A percentile compares a stretch with the other conserved stretches of the same genome.
phyloP scores from a whole-genome alignment of 2,888 invertebrate genomes.

The Schizotus pectinicornis region DNA sequence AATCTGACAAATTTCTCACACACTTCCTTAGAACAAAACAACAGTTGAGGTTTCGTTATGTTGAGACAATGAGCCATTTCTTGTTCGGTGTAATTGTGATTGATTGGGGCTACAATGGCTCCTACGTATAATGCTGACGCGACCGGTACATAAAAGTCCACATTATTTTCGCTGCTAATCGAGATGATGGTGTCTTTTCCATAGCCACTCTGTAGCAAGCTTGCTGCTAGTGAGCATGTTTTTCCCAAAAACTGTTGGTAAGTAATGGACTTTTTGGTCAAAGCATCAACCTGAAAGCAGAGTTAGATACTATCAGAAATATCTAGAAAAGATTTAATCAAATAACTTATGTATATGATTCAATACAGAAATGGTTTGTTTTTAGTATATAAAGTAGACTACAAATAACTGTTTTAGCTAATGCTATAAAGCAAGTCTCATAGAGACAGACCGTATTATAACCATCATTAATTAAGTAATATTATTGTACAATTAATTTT shows the following conservation, averaged over 20 bases:
- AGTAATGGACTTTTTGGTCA: conserved; percentile 32
- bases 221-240: conserved; percentile 35
- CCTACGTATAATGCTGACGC: conserved; percentile 41
- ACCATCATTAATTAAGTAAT: too few relatives aligned
- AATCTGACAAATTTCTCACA: conserved; percentile 63
- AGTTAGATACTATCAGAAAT: background rate
- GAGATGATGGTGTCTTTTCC: conserved; percentile 34
- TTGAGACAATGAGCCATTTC: conserved; percentile 61
- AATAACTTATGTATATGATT: too few relatives aligned
- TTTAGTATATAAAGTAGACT: too few relatives aligned
- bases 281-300: conserved; percentile 40
- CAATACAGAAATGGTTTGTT: too few relatives aligned
- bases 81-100: conserved; percentile 36
- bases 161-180: conserved; percentile 39
- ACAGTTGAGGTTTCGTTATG: conserved; percentile 69
- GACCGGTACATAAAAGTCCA: conserved; percentile 37
- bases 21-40: conserved; percentile 68
- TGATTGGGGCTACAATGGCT: conserved; percentile 37
- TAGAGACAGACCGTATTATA: too few relatives aligned
- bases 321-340: too few relatives aligned
- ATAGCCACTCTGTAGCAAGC: conserved; percentile 32
- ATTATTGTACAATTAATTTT: too few relatives aligned
- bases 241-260: conserved; percentile 33
- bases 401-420: too few relatives aligned
- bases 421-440: too few relatives aligned